phyloP scores from a whole-genome alignment of 2,797 vertebrate genomes.

The Menidia menidia region DNA sequence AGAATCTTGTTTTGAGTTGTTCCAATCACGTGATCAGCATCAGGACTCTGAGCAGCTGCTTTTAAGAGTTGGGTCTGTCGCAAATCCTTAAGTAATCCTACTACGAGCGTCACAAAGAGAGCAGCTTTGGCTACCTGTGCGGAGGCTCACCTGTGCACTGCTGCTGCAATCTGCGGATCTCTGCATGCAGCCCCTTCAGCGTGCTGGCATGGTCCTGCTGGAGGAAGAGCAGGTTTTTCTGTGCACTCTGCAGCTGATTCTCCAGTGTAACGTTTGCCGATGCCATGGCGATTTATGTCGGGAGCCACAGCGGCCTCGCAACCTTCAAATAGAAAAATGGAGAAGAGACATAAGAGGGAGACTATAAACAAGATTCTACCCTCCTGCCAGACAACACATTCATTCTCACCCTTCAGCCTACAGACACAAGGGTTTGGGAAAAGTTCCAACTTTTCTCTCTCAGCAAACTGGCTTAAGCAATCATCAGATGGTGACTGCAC shows the following conservation, averaged over 20 bases:
- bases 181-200: conserved; percentile 91
- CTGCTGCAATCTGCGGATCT: conserved; percentile 95
- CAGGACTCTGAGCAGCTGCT: no score
- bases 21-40: background rate
- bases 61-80: background rate
- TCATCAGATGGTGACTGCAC: conserved; percentile 21
- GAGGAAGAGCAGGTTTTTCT: conserved; percentile 98
- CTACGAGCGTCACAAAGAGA: background rate
- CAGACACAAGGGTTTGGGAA: conserved; percentile 38
- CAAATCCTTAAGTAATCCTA: background rate
- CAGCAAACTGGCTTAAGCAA: conserved; percentile 10
- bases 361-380: conserved; percentile 17
- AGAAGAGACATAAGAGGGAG: conserved; percentile 4
- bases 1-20: background rate
- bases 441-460: conserved; percentile 24
- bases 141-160: conserved; percentile 91
- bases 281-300: conserved; percentile 85
- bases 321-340: conserved; percentile 38
- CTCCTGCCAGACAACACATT: conserved; percentile 4
- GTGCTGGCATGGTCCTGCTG: conserved; percentile 95
- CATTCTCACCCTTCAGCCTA: conserved; percentile 23
- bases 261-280: conserved; percentile 89
- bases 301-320: conserved; percentile 28
- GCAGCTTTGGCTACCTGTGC: background rate
- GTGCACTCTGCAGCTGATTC: conserved; percentile 96